Evolutionary conservation across 2,888 invertebrate species (phyloP).

Genomic region (Spicauda simplicius): DNA sequence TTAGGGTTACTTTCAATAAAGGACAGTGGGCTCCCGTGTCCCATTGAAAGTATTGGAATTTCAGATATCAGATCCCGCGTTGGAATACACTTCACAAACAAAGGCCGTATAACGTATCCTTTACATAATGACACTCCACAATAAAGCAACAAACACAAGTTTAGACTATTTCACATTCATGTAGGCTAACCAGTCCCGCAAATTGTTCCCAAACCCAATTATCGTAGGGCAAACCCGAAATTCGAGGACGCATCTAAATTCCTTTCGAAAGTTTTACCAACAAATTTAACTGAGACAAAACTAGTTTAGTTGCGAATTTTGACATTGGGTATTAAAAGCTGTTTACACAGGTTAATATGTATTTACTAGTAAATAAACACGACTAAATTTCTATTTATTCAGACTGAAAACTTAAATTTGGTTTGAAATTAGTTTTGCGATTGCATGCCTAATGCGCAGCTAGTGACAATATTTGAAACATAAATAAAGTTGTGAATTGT

Average conservation of each 20-base stretch:
- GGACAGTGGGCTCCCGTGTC: background rate
- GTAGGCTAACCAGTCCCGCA: slow-evolving; percentile 36
- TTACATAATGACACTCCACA: slow-evolving; percentile 26
- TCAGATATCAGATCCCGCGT: slow-evolving; percentile 17
- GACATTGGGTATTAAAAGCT: slow-evolving; percentile 45
- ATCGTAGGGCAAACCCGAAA: slow-evolving; percentile 52
- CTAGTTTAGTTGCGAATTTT: slow-evolving; percentile 53
- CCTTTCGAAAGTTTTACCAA: slow-evolving; percentile 55
- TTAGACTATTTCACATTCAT: slow-evolving; percentile 38
- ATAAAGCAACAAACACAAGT: slow-evolving; percentile 28
- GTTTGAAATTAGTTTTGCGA: slow-evolving; percentile 8
- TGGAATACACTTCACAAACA: slow-evolving; percentile 20
- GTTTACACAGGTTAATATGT: slow-evolving; percentile 25
- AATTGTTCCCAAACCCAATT: slow-evolving; percentile 72
- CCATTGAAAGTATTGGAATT: slow-evolving; percentile 26
- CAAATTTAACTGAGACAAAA: slow-evolving; percentile 54
- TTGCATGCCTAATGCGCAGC: background rate
- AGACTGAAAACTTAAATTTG: slow-evolving; percentile 16
- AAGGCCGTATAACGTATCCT: slow-evolving; percentile 25
- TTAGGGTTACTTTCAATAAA: slow-evolving; percentile 19
- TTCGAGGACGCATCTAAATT: slow-evolving; percentile 49
- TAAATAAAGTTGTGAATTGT: background rate
- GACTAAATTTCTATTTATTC: slow-evolving; percentile 27
- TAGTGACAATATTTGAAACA: background rate
- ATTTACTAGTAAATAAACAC: slow-evolving; percentile 41